Base-by-base conservation (phyloP, 1,140 invertebrate genomes). In the Drosophila aff. region DNA sequence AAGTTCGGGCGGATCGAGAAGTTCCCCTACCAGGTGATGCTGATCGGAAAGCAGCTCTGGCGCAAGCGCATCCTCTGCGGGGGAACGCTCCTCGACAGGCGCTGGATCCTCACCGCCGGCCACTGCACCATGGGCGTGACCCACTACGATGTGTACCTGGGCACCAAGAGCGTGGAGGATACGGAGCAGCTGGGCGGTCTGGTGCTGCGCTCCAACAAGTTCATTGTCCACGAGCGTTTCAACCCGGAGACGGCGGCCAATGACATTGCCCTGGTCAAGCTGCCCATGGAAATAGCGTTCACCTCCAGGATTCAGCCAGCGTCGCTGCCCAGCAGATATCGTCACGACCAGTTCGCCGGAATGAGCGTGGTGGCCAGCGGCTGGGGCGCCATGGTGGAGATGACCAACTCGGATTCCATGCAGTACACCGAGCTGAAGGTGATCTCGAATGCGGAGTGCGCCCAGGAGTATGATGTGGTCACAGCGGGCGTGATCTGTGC, bases 21-120 rank as follows among this genome's bases (percentile, higher is more conserved):
- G 55, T 92, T 92, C 52, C 92, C 92, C 61, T 92, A 92, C 58
- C 92, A 92, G 72, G 92, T 92, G 64, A 92, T 92, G 92, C 71
- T 92, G 33, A 92, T 92, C 4, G 92, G 91, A n/a, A 92, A 92
- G 46, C 90, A 92, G 41, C 64, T 92, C 67, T 92, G 91, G 90
- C 79, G 92, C 50, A 92, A 91, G 28, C 90, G 92, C 23, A 91
- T 92, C 10, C 82, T 97, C 1, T 97, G 96, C 78, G 96, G 96
- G 41, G 96, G 96, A 59, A 96, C 96, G 0, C 91, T 97, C 15
- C 95, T 97, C 64, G 96, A 96, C 75, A 86, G 94, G 2, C 93
- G 94, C 6, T 96, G 96, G 92, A 94, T 97, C 31, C 92, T 97
- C 28, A 97, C 96, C 15, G 96, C 96, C 15, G 96, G 96, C 50